Base-by-base conservation (phyloP, 2,113 vertebrate genomes). In the Anthoscopus minutus region DNA sequence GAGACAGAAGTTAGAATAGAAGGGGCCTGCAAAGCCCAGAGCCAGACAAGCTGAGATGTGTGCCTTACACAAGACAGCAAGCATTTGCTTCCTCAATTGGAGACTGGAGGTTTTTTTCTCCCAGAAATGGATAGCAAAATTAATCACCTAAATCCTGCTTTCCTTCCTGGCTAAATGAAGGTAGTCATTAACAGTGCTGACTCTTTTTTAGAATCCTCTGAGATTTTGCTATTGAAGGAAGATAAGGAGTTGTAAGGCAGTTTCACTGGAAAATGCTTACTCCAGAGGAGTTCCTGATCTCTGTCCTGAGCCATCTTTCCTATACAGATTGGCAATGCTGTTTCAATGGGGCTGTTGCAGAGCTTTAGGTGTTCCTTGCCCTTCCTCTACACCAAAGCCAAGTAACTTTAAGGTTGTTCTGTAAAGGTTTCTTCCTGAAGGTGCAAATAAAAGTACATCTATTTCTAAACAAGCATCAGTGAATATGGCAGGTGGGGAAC, bases 1-100 rank as follows among this genome's bases (percentile, higher is more conserved):
- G 53, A 95, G 67, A 95, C n/a, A 93, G 45, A 90, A 61, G 76
- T 86, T 94, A 92, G 74, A 93, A 73, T 81, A 79, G 14, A 79
- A 82, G 67, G 50, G 42, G 28, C 33, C 44, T 77, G n/a, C 56
- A 93, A 93, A 86, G 35, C 28, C 38, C 51, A 86, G 42, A 58
- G 72, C n/a, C 76, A 85, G 58, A 51, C 35, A 76, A 96, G 35
- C 56, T 77, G 62, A 56, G 57, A 10, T 72, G 53, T 38, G 54
- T 73, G 24, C 37, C 38, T 74, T 76, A 81, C 15, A 84, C 33
- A 77, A 82, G 60, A 44, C 65, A 80, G 61, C 22, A 82, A 81
- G 37, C 51, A 86, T 73, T 90, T 95, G 44, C 27, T 81, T 33
- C 33, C 77, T 69, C 54, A 11, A 2, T 72, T 50, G 65, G 64